Base-by-base conservation (phyloP, 2,113 vertebrate species). In the Rostratula benghalensis region DNA sequence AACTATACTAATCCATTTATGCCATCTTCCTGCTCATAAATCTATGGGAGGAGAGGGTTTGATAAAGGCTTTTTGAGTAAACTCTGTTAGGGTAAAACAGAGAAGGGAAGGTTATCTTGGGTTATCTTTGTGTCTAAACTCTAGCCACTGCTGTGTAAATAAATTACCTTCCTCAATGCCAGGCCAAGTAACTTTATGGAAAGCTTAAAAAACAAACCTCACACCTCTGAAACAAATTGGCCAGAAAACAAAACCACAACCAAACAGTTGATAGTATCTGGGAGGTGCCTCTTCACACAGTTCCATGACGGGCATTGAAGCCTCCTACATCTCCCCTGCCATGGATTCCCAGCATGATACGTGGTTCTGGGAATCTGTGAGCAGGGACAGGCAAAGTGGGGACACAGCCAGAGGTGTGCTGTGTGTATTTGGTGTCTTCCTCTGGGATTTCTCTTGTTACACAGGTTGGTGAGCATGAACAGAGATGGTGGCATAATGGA, bases 51-150 rank as follows among this genome's bases (percentile, higher is more conserved):
- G 74, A 56, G 60, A 78, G 7, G 51, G 19, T 64, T 83, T 0
- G 7, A 71, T 78, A 93, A 93, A 64, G 56, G 35, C 64, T 77
- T 80, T 80, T 90, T 71, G 21, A 64, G 76, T 77, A 95, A 96
- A 90, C 56, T 90, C 59, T 28, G 67, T n/a, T 68, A 21, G 20
- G 64, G 9, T 68, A 64, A 70, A 83, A 60, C 59, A 51, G 69
- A 59, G 57, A 69, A 85, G 59, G 35, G 30, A 37, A 77, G 51
- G 43, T 79, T 94, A 91, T 86, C 87, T 33, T 16, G 33, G 46
- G 56, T 76, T 70, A 90, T 86, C 76, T 56, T 57, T 45, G 22
- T 80, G 61, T 86, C 51, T 90, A 84, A 96, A 65, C 61, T 77
- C 48, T 65, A 73, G 37, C 37, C 39, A 18, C 37, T 64, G 45